Conservation (phyloP, 2,888 invertebrate species). For the Lepidocyrtoides sp. region DNA sequence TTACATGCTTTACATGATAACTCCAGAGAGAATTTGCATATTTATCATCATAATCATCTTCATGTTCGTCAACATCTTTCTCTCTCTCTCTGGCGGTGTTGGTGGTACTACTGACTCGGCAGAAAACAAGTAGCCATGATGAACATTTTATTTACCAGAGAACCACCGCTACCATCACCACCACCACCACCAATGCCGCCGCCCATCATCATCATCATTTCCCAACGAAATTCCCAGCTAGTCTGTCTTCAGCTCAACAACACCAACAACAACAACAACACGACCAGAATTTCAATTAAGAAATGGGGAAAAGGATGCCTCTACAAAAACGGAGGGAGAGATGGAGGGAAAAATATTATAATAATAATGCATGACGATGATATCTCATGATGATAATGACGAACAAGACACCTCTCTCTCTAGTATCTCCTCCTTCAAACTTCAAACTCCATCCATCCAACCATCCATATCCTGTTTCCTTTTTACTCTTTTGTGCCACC, state of each 20-base stretch:
- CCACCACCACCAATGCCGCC: background rate
- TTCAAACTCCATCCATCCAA: too few relatives aligned
- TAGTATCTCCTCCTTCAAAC: background rate
- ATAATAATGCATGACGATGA: background rate
- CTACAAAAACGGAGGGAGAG: background rate
- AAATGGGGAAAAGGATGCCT: background rate
- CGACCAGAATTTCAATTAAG: conserved; percentile 59
- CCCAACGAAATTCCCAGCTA: background rate
- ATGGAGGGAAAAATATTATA: background rate
- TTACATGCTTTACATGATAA: conserved; percentile 22
- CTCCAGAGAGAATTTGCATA: conserved; percentile 26
- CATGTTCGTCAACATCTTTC: background rate
- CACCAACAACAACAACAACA: too few relatives aligned
- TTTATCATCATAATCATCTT: conserved; percentile 18
- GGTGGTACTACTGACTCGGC: too few relatives aligned
- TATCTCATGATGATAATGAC: too few relatives aligned
- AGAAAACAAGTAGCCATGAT: background rate
- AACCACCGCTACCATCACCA: background rate
- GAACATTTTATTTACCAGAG: conserved; percentile 12
- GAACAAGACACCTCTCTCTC: conserved; percentile 18
- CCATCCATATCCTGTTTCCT: background rate
- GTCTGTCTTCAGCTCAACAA: background rate
- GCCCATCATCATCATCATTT: background rate
- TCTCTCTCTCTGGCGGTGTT: too few relatives aligned
- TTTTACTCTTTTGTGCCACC: background rate